Base-by-base conservation (phyloP, 1,140 invertebrate genomes). In the Drosophila pruinosa region DNA sequence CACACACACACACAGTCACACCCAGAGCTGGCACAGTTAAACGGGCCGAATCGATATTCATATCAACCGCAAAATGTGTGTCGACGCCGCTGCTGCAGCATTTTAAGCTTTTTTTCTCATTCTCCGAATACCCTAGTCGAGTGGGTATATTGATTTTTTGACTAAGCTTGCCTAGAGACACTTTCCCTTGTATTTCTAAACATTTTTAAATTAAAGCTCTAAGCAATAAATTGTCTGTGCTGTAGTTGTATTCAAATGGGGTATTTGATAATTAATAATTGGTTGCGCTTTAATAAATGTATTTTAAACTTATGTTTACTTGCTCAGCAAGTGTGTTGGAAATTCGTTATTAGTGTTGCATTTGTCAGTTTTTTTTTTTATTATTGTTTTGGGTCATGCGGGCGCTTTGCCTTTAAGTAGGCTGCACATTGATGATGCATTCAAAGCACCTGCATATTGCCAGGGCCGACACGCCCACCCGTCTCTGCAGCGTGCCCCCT, bases 21-120 rank as follows among this genome's bases (percentile, higher is more conserved):
- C 43, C 5, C 19, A 19, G 58, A 36, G 75, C 57, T 85, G 81
- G 81, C 80, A 76, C 72, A 85, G 72, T 85, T 86, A 83, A 71
- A 76, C 76, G 68, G 59, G 68, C 63, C 68, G 61, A 85, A 85
- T 85, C 80, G 80, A 85, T 85, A 85, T 85, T 85, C 80, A 85
- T 85, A 85, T 85, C 80, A 85, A 85, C 80, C 80, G 73, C 80
- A 85, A 86, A 85, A 85, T 86, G 80, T 86, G 77, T 85, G 80
- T 85, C 80, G 80, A 69, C 83, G 77, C 39, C 69, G 78, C 52
- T 45, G 65, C 61, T 56, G 67, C 58, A 53, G 43, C 52, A 38
- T 67, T 80, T 76, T 31, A 69, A 47, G 15, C 21, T 54, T 54
- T 70, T 34, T 28, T 31, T 24, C 24, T 1, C 15, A 48, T 17